Evolutionary conservation across 2,797 vertebrate genomes (phyloP).

Genomic region (Podarcis lilfordi): DNA sequence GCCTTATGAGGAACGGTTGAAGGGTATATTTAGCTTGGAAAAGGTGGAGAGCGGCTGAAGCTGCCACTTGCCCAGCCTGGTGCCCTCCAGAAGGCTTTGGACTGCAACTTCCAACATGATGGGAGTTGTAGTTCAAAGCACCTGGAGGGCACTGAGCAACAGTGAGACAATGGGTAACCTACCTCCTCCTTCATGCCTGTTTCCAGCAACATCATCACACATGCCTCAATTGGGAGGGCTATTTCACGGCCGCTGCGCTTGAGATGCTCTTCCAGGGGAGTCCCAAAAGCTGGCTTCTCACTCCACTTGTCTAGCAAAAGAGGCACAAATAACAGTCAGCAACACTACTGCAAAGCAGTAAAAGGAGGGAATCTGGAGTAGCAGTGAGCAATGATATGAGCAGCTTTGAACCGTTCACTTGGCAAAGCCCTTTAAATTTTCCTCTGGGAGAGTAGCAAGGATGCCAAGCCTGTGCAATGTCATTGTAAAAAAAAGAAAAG

Average conservation of each 20-base stretch:
- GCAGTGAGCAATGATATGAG: conserved; percentile 11
- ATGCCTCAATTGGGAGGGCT: conserved; percentile 93
- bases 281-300: conserved; percentile 97
- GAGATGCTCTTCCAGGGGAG: conserved; percentile 92
- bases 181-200: conserved; percentile 99
- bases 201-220: conserved; percentile 97
- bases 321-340: conserved; percentile 58
- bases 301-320: conserved; percentile 91
- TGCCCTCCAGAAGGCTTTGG: neutral
- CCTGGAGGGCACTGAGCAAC: too few relatives aligned
- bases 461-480: neutral
- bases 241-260: conserved; percentile 94
- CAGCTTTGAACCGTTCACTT: conserved; percentile 10
- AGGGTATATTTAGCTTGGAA: too few relatives aligned
- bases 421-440: conserved; percentile 33
- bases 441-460: conserved; percentile 14
- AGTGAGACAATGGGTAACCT: neutral
- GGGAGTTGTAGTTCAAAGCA: too few relatives aligned
- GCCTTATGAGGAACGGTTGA: too few relatives aligned
- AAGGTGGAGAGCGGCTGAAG: neutral
- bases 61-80: too few relatives aligned
- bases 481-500: conserved; percentile 1
- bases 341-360: conserved; percentile 2
- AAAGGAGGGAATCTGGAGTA: conserved; percentile 13
- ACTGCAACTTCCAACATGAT: neutral